Percentiles rank a stretch among this genome's conserved stretches.
These are phyloP conservation scores for Henricia sp. DNA, from an alignment of 53 echinoderm and acorn worm genomes.

Conservation along the genomic window DNA sequence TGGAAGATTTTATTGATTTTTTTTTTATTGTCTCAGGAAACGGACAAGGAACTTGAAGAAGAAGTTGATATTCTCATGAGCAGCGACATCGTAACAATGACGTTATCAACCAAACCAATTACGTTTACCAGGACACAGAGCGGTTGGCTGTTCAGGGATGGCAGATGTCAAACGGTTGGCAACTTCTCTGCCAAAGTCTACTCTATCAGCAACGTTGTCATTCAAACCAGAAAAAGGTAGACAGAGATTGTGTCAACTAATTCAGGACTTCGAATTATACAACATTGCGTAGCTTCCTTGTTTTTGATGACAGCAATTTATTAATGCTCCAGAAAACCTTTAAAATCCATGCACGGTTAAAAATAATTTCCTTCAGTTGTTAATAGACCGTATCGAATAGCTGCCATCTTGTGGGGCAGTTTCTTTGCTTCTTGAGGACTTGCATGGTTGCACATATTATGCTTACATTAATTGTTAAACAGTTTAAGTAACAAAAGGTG, in stretches of 20 bases:
- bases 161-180: slow-evolving; percentile 85
- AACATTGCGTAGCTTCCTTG: background rate
- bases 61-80: slow-evolving; percentile 98
- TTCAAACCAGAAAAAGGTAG: slow-evolving; percentile 97
- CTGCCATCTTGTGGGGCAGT: background rate
- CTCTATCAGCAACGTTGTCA: slow-evolving; percentile 76
- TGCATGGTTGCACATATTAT: no score
- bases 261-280: background rate
- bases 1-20: background rate
- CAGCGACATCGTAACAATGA: slow-evolving; percentile 94
- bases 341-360: no score
- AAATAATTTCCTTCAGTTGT: no score
- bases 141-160: slow-evolving; percentile 94
- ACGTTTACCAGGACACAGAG: slow-evolving; percentile 88
- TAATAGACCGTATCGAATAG: no score
- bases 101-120: slow-evolving; percentile 88
- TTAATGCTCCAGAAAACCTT: no score
- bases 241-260: background rate
- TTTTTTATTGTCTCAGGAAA: slow-evolving; percentile 63
- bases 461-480: no score
- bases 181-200: slow-evolving; percentile 94
- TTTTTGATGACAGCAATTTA: background rate
- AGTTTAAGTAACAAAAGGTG: no score
- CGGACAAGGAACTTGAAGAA: slow-evolving; percentile 90
- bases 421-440: no score